Evolutionary conservation across 2,888 invertebrate genomes (phyloP).

Genomic region (Cephus rjabovi): DNA sequence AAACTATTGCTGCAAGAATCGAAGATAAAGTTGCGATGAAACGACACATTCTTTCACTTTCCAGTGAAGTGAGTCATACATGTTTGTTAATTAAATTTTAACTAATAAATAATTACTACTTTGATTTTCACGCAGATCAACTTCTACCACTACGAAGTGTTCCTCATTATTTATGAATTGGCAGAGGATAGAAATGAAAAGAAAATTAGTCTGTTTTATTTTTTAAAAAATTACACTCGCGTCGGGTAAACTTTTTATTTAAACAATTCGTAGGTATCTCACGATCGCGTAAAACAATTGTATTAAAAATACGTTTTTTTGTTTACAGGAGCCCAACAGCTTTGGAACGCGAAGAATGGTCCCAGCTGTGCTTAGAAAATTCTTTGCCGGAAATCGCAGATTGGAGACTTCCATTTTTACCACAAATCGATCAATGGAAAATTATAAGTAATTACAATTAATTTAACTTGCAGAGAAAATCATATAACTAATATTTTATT

Average conservation of each 20-base stretch:
- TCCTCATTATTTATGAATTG: constrained; percentile 65
- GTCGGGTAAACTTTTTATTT: constrained; percentile 32
- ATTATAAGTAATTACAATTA: constrained; percentile 56
- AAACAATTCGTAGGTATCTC: background rate
- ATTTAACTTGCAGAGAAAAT: constrained; percentile 16
- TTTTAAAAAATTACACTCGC: constrained; percentile 54
- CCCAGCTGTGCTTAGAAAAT: constrained; percentile 61
- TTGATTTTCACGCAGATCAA: constrained; percentile 59
- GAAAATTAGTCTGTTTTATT: constrained; percentile 47
- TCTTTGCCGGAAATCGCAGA: constrained; percentile 66
- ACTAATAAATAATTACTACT: background rate
- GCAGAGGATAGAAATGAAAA: constrained; percentile 45
- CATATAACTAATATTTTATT: constrained; percentile 9
- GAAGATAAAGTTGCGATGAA: constrained; percentile 50
- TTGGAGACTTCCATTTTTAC: constrained; percentile 68
- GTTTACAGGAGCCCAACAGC: constrained; percentile 61
- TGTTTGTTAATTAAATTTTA: constrained; percentile 9
- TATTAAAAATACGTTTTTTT: background rate
- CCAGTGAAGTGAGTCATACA: constrained; percentile 41
- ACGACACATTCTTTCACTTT: constrained; percentile 45
- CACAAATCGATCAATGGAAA: constrained; percentile 64
- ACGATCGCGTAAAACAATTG: background rate
- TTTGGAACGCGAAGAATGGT: constrained; percentile 68
- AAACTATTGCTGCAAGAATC: constrained; percentile 54
- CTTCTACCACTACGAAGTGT: constrained; percentile 70